Conservation (phyloP, 2,113 vertebrate species). For the Lanius collurio region DNA sequence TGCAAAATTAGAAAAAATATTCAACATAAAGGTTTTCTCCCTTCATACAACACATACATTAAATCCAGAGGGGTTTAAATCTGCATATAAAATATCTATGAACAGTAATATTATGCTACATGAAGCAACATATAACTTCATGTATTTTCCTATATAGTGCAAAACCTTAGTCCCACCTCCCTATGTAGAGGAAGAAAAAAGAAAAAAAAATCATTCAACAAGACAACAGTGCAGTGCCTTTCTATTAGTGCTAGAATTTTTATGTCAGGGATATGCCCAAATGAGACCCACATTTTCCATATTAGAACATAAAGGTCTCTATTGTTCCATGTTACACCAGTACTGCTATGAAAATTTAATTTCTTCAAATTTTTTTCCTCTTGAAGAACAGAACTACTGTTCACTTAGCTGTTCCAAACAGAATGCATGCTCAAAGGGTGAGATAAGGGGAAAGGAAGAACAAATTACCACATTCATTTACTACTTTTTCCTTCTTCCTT, state of each 20-base stretch:
- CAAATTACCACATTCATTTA: constrained; percentile 57
- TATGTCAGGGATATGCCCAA: constrained; percentile 40
- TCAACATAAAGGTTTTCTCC: background rate
- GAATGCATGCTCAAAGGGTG: constrained; percentile 62
- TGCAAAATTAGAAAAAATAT: background rate
- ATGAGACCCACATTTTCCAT: constrained; percentile 45
- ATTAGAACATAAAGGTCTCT: constrained; percentile 61
- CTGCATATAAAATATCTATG: background rate
- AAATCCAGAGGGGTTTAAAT: background rate
- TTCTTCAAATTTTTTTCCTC: constrained; percentile 39
- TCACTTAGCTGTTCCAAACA: constrained; percentile 52
- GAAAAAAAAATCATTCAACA: background rate
- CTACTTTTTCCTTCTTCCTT: constrained; percentile 12
- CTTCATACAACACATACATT: background rate
- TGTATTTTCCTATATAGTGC: background rate
- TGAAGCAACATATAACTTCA: background rate
- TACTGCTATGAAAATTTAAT: constrained; percentile 43
- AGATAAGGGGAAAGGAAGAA: constrained; percentile 56
- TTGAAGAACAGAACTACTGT: constrained; percentile 55
- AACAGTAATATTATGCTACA: background rate
- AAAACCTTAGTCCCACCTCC: background rate
- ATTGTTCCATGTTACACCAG: constrained; percentile 48
- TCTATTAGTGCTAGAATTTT: constrained; percentile 21
- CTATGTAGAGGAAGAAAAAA: background rate
- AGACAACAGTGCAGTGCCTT: background rate